Evolutionary conservation across 1,140 invertebrate genomes (phyloP).

Genomic region (Drosophila neocordata): DNA sequence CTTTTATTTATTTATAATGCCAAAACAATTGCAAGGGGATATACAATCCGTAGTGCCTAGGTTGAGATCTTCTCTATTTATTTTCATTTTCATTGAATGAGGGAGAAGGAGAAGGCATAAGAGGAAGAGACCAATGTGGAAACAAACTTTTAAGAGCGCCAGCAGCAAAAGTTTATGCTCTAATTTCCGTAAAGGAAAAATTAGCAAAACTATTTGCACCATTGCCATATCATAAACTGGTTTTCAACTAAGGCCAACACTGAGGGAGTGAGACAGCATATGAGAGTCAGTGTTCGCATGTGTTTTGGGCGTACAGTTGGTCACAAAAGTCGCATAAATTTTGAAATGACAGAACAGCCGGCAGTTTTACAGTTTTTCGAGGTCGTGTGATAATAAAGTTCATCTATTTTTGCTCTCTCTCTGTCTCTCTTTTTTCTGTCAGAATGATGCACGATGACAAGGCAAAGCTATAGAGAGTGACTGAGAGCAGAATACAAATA

Average conservation of each 20-base stretch:
- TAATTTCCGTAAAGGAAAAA: constrained; percentile 81
- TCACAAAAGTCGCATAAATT: constrained; percentile 79
- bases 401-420: constrained; percentile 13
- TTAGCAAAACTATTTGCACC: constrained; percentile 77
- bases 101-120: background rate
- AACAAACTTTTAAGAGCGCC: constrained; percentile 65
- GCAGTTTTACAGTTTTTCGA: constrained; percentile 75
- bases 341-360: constrained; percentile 68
- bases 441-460: constrained; percentile 51
- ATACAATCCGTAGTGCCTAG: background rate
- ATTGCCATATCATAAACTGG: constrained; percentile 77
- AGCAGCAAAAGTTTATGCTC: constrained; percentile 69
- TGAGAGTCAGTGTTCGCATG: constrained; percentile 28
- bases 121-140: constrained; percentile 14
- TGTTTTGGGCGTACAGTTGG: constrained; percentile 47
- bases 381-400: constrained; percentile 73
- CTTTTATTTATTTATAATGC: no score
- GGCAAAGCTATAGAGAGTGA: constrained; percentile 26
- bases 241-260: constrained; percentile 29
- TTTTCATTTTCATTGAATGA: constrained; percentile 10
- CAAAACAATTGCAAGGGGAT: background rate
- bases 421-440: constrained; percentile 17
- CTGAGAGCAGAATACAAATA: background rate
- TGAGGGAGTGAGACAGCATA: constrained; percentile 32
- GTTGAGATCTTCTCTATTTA: background rate